phyloP scores from a whole-genome alignment of 64 coral and sea anemone genomes.

The Trachythela sp. region DNA sequence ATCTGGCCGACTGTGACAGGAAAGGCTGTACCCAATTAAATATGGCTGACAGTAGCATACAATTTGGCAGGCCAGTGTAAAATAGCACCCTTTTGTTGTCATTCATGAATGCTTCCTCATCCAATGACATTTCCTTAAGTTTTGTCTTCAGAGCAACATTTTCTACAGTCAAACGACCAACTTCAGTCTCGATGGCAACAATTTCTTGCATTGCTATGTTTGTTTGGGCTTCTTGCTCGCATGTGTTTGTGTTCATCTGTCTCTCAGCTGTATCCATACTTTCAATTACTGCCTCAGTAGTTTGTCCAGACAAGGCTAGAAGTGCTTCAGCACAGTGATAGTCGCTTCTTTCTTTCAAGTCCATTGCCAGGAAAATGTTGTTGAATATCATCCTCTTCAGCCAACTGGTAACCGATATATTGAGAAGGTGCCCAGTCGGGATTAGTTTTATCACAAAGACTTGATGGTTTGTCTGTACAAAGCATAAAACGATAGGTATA shows the following conservation, averaged over 20 bases:
- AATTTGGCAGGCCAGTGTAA: conserved; percentile 54
- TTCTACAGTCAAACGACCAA: conserved; percentile 16
- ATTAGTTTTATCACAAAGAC: too few relatives aligned
- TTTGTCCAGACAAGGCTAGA: too few relatives aligned
- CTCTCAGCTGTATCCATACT: background rate
- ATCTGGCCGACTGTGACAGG: background rate
- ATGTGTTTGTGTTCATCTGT: background rate
- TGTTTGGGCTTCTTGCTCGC: conserved; percentile 15
- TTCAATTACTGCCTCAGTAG: too few relatives aligned
- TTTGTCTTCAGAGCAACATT: conserved; percentile 37
- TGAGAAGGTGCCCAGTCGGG: too few relatives aligned
- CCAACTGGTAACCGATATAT: too few relatives aligned
- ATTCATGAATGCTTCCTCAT: conserved; percentile 27
- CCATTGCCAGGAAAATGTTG: too few relatives aligned
- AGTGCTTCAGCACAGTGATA: too few relatives aligned
- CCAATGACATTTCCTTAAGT: background rate
- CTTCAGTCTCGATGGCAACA: background rate
- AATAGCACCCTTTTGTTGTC: conserved; percentile 30
- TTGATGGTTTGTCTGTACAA: too few relatives aligned
- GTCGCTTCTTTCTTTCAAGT: too few relatives aligned
- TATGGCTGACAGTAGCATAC: conserved; percentile 14
- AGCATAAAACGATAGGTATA: too few relatives aligned
- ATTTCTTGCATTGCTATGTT: conserved; percentile 29
- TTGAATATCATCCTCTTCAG: too few relatives aligned
- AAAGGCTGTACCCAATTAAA: conserved; percentile 15